phyloP scores from a whole-genome alignment of 2,888 invertebrate species.

The Tenthredo livida region DNA sequence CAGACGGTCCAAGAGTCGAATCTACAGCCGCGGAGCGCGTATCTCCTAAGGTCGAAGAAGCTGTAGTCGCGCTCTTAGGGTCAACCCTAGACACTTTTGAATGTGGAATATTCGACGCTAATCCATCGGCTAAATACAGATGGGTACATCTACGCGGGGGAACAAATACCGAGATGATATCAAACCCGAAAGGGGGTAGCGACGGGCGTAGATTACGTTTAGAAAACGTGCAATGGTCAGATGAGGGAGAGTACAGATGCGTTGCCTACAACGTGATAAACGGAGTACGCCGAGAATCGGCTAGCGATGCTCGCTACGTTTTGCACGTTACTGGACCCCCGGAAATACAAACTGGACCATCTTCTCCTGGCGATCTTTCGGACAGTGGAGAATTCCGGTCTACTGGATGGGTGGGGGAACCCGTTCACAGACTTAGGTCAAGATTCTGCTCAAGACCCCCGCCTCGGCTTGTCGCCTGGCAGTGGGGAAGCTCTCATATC shows the following conservation, averaged over 20 bases:
- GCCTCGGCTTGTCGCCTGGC: constrained; percentile 90
- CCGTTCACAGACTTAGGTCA: constrained; percentile 72
- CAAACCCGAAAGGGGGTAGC: constrained; percentile 71
- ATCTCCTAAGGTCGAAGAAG: constrained; percentile 70
- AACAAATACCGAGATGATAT: constrained; percentile 67
- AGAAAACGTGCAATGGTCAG: constrained; percentile 80
- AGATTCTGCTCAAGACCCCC: constrained; percentile 81
- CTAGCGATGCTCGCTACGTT: constrained; percentile 70
- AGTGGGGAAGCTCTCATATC: constrained; percentile 85
- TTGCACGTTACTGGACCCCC: constrained; percentile 75
- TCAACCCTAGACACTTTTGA: constrained; percentile 78
- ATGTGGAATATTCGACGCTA: constrained; percentile 80
- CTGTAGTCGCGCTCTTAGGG: constrained; percentile 77
- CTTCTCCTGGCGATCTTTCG: constrained; percentile 62
- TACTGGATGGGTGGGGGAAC: constrained; percentile 73
- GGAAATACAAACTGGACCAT: constrained; percentile 72
- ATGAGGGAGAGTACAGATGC: constrained; percentile 81
- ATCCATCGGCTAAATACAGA: constrained; percentile 80
- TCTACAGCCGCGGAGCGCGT: constrained; percentile 63
- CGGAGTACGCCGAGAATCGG: constrained; percentile 74
- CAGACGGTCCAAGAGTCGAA: constrained; percentile 78
- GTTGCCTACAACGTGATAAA: constrained; percentile 80
- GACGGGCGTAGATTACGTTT: constrained; percentile 76
- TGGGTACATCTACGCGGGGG: constrained; percentile 77
- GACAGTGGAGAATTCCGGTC: constrained; percentile 70